Base-by-base conservation (phyloP, 2,113 vertebrate genomes). In the Nyctereutes procyonoides region DNA sequence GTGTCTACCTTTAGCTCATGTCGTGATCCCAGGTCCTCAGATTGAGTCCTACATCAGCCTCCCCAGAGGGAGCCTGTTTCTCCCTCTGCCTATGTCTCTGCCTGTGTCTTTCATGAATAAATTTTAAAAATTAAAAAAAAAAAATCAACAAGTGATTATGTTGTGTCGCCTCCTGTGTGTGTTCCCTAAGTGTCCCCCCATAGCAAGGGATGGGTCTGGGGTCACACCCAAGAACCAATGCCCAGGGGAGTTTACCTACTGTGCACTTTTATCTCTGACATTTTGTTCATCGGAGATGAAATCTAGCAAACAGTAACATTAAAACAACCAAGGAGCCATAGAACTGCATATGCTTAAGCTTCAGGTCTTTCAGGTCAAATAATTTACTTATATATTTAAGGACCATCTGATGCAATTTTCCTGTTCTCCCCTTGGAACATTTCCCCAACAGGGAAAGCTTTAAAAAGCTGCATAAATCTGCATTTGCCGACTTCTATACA, bases 381-480 rank as follows among this genome's bases (percentile, higher is more conserved):
- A 38, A 17, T 16, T 60, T 74, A 86, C 65, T 77, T 79, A 87
- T 43, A 43, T 43, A 43, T 69, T 73, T 71, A 38, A 55, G 26
- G 38, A 82, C 58, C 67, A 60, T 26, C 32, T 20, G n/a, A 73
- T 43, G 3, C 38, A 63, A 71, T 92, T 84, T 92, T 81, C 76
- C 71, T 53, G 84, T 87, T 84, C 53, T 58, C 89, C 22, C n/a
- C 92, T 86, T 11, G 1, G 5, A 93, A 80, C 38, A 24, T 56
- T 93, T 17, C 32, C 69, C 74, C 92, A 89, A 77, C 8, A 26
- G 35, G 38, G 65, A 63, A 55, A 58, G 32, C 77, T n/a, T 48
- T 65, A 91, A 92, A 95, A 90, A 97, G 83, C 43, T 81, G 9
- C 60, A 92, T 28, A 81, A 71, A 84, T 87, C 48, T 43, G 0